Conservation (phyloP, 2,888 invertebrate species). For the Fragum whitleyi region DNA sequence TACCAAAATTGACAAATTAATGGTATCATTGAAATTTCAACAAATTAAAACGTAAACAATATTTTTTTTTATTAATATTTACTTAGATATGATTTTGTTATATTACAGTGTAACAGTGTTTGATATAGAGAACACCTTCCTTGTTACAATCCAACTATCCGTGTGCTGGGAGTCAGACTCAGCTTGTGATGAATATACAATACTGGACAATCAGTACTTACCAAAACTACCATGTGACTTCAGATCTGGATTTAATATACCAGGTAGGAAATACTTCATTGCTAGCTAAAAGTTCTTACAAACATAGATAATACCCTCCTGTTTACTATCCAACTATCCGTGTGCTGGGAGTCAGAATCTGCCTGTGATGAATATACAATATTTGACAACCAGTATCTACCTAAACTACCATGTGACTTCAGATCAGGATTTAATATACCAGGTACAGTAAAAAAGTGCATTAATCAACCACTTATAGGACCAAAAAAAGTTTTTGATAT, state of each 20-base stretch:
- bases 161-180: constrained; percentile 40
- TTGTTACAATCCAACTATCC: constrained; percentile 24
- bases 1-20: too few relatives aligned
- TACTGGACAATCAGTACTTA: constrained; percentile 42
- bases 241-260: constrained; percentile 27
- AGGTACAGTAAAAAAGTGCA: too few relatives aligned
- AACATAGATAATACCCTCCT: constrained; percentile 34
- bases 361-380: constrained; percentile 28
- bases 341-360: constrained; percentile 38
- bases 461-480: too few relatives aligned
- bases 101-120: constrained; percentile 34
- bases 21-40: too few relatives aligned
- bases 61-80: too few relatives aligned
- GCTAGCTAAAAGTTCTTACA: too few relatives aligned
- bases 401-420: constrained; percentile 50
- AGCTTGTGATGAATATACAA: constrained; percentile 15
- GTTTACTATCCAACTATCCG: constrained; percentile 13
- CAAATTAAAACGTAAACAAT: too few relatives aligned
- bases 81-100: too few relatives aligned
- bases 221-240: constrained; percentile 53
- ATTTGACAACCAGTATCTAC: constrained; percentile 41
- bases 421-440: constrained; percentile 29
- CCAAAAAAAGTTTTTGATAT: too few relatives aligned
- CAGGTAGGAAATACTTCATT: constrained; percentile 44
- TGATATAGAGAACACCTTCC: constrained; percentile 33